These are phyloP conservation scores for Chymomyza costata DNA, from an alignment of 1,140 invertebrate species.

Conservation along the genomic window DNA sequence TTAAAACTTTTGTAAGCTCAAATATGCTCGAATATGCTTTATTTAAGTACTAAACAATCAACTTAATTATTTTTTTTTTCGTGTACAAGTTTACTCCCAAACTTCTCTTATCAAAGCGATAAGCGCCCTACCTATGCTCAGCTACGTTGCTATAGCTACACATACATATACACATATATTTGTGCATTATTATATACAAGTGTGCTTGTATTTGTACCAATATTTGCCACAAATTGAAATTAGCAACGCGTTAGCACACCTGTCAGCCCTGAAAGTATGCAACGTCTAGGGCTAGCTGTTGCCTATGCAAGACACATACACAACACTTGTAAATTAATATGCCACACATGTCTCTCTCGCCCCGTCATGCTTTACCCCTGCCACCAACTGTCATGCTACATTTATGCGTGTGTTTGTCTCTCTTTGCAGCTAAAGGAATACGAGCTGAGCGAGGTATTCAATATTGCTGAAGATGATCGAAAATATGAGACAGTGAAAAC, in stretches of 20 bases:
- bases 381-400: constrained; percentile 2
- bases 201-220: constrained; percentile 49
- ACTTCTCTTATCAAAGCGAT: too few species aligned
- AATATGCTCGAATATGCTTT: too few species aligned
- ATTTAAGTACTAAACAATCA: too few species aligned
- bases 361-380: neutral
- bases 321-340: constrained; percentile 69
- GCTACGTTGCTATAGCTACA: neutral
- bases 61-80: too few species aligned
- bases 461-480: constrained; percentile 85
- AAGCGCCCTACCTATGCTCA: neutral
- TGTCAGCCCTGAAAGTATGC: constrained; percentile 32
- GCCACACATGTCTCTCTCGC: constrained; percentile 47
- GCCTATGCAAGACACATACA: constrained; percentile 64
- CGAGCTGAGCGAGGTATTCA: constrained; percentile 89
- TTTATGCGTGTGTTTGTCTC: neutral
- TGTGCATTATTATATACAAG: too few species aligned
- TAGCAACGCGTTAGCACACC: constrained; percentile 70
- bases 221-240: constrained; percentile 73
- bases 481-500: constrained; percentile 84
- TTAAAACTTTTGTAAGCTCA: too few species aligned
- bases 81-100: too few species aligned
- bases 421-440: constrained; percentile 86
- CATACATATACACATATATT: too few species aligned
- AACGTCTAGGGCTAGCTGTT: constrained; percentile 22